Evolutionary conservation across 2,888 invertebrate species (phyloP), one percentile per base, ranked within the genome.

Genomic region (Marasmarcha lunaedactyla): DNA sequence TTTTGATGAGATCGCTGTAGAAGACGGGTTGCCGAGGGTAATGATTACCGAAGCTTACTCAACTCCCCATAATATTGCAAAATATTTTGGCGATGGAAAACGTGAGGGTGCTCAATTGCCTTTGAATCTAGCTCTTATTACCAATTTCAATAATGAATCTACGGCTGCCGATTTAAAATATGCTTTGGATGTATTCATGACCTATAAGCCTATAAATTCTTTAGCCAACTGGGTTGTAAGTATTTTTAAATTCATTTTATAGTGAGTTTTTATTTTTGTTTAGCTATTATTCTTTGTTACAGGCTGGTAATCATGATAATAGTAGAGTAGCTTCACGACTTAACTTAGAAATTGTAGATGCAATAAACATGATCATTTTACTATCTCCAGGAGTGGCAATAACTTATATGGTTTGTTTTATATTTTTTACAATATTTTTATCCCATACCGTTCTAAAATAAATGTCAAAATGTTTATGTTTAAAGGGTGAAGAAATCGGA

Each of bases 341-440:
- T 46, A 91, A 91, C 1, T 72, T 81, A 3, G 84, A 87, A 40
- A 77, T 90, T 50, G 87, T 90, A 0, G 94, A 95, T 65, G 91
- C 90, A n/a, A 85, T 95, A 57, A 92, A 94, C 59, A 93, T 95
- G 90, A 63, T 97, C 39, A 77, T 89, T 12, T 78, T 94, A 59
- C 84, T 95, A 12, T 74, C 97, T 39, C 95, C 95, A 1, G 97
- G 97, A 33, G 87, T 94, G 2, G 89, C 90, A 13, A 88, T 95
- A 6, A 91, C 93, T 1, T 97, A 97, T 59, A 93, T 96, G 79
- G 88, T 87, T 54, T 69, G 67, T 40, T 6, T 6, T 25, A 25
- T 6, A 25, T 9, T 6, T 25, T 25, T 25, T 25, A 6, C 25
- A 6, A 6, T 25, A 25, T 5, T 25, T 25, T 25, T 25, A 9